phyloP scores from a whole-genome alignment of 2,888 invertebrate species.

The Andrena hattorfiana region DNA sequence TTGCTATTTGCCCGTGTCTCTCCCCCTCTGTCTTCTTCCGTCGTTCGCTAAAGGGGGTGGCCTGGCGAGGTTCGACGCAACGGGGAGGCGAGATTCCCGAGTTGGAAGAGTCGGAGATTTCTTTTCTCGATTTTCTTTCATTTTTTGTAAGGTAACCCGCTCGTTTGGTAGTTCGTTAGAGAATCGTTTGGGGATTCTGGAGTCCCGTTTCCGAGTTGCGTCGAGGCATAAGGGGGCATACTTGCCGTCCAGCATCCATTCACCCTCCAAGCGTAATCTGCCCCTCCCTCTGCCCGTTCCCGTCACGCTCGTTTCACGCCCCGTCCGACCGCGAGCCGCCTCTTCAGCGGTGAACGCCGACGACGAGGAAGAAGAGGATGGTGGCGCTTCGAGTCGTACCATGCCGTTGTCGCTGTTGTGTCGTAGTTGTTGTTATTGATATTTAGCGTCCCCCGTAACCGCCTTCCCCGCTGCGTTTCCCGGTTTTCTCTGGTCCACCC shows the following conservation, averaged over 20 bases:
- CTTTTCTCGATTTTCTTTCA: no score
- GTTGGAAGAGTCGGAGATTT: no score
- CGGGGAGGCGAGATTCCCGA: background rate
- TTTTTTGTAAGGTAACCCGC: background rate
- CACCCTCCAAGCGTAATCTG: no score
- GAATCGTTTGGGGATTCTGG: background rate
- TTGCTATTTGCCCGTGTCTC: conserved; percentile 8
- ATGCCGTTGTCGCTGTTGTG: conserved; percentile 60
- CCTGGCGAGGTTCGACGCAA: conserved; percentile 4
- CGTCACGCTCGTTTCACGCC: background rate
- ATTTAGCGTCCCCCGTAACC: conserved; percentile 11
- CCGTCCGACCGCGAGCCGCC: conserved; percentile 37
- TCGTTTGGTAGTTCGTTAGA: background rate
- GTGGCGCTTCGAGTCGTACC: conserved; percentile 53
- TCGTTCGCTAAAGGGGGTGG: conserved; percentile 20
- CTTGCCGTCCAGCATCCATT: background rate
- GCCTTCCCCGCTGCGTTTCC: conserved; percentile 14
- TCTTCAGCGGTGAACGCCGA: conserved; percentile 42
- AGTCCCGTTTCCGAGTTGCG: conserved; percentile 8
- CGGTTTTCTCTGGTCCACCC: background rate
- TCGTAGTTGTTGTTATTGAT: conserved; percentile 63
- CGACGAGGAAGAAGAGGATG: conserved; percentile 58
- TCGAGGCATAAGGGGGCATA: no score
- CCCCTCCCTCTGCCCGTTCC: no score
- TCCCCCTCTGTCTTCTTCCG: conserved; percentile 29